A percentile compares a stretch with the other conserved stretches of the same genome.
Conservation (phyloP, 2,797 vertebrate genomes). For the Danio jaintianensis region DNA sequence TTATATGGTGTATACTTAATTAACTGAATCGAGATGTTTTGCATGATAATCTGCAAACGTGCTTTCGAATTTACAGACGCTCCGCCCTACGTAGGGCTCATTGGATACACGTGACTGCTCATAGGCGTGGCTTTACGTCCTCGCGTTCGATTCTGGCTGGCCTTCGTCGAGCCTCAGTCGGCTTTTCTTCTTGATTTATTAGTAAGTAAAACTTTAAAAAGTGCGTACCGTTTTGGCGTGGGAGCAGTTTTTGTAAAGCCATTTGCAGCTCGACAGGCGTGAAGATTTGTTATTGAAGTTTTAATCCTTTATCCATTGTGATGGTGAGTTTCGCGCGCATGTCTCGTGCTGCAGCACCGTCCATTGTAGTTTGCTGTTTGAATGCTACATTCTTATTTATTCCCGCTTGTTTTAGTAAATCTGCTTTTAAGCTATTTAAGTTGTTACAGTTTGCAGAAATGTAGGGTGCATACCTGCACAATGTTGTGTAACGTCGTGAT, state of each 20-base stretch:
- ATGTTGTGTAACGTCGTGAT: background rate
- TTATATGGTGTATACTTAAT: background rate
- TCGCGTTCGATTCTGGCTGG: constrained; percentile 11
- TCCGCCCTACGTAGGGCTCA: background rate
- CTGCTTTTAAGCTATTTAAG: background rate
- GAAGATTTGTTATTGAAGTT: background rate
- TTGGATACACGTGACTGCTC: background rate
- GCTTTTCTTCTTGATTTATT: constrained; percentile 9
- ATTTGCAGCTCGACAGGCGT: background rate
- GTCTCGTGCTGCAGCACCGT: background rate
- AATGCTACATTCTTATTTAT: background rate
- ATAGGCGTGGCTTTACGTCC: constrained; percentile 34
- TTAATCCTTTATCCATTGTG: constrained; percentile 24
- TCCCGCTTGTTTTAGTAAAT: background rate
- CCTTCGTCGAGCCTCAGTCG: constrained; percentile 12
- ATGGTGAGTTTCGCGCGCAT: constrained; percentile 55
- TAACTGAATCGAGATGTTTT: background rate
- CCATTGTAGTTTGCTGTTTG: constrained; percentile 25
- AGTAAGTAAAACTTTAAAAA: constrained; percentile 18
- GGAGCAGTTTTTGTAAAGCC: background rate
- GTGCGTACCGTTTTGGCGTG: background rate
- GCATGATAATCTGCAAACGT: too few species aligned
- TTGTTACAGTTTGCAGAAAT: background rate
- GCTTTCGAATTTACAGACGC: background rate
- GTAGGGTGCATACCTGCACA: background rate